Base-by-base conservation (phyloP, 1,140 invertebrate genomes). In the Leptinotarsa defecta region DNA sequence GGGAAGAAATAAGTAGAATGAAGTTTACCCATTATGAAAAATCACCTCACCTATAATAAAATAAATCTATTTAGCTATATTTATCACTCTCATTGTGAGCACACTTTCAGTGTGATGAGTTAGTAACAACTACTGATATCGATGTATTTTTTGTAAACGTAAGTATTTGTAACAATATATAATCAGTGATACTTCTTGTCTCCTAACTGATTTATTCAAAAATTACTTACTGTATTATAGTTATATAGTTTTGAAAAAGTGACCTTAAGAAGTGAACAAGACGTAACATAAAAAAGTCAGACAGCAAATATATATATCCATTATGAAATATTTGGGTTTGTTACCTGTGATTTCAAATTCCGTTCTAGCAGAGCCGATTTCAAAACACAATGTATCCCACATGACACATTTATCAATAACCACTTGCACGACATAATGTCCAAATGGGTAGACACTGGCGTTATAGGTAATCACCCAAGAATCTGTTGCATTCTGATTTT, bases 341-440 rank as follows among this genome's bases (percentile, higher is more conserved):
- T 84, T 86, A 92, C 91, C 85, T 85, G 90, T 91, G 77, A 93
- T 85, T 69, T 89, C 82, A 80, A 93, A 89, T 62, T 83, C 80
- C 3, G 87, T 84, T 61, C 85, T 85, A 70, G 79, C 78, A 64
- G 88, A 89, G 15, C 86, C 85, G 13, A 84, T 81, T 13, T 81
- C 73, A 57, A 79, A 78, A 86, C 86, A 89, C 17, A 77, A 74
- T 8, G 83, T 13, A 61, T 82, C 68, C 15, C 80, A 78, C 73
- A 84, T 75, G 76, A 79, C 85, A 76, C 85, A 82, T 82, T 83
- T 87, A 78, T 87, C 82, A 1, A 94, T 89, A 48, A 84, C 79
- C 1, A 94, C 88, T 81, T 90, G 85, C n/a, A 91, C 86, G 34
- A 85, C 86, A 81, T 93, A 92, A 4, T 81, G 77, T n/a, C 91